Base-by-base conservation (phyloP, 2,113 vertebrate genomes). In the Megaceryle torquata region DNA sequence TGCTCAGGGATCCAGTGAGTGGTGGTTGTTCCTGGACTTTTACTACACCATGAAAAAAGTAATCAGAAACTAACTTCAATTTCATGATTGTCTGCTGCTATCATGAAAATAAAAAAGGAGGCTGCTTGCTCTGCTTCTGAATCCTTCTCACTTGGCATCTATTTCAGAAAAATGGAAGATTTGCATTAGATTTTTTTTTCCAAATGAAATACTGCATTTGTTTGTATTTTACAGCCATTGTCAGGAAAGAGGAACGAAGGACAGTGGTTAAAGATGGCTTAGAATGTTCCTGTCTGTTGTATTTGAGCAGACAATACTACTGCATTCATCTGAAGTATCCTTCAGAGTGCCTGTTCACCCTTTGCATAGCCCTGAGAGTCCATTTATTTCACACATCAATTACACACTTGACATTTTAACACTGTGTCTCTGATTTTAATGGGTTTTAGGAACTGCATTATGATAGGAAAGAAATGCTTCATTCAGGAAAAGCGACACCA, bases 341-440 rank as follows among this genome's bases (percentile, higher is more conserved):
- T 95, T 81, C 86, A 50, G 79, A 83, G 82, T 10, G 61, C 76
- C 88, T 82, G 89, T 70, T 96, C 95, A 95, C 86, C 93, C 89
- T 74, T 60, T 2, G 0, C 68, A 28, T 0, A 88, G 95, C 83
- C 92, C 95, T 84, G 44, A 91, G 95, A 93, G 95, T 91, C 91
- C 92, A 82, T 97, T 95, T 83, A 92, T 89, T 89, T 59, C 94
- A 70, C 53, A 90, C 95, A 95, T 96, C 95, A 96, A 88, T 95
- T 95, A 93, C 88, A 88, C 71, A 83, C 96, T 96, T 95, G 96
- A 93, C 97, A 96, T 96, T 96, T 96, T 93, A 96, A 92, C 88
- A 57, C 76, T 1, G 22, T 56, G 82, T 22, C 91, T 96, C 88
- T 94, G 89, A 92, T 96, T 97, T 96, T 95, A 97, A 96, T 96